Percentiles rank a stretch among this genome's conserved stretches.
phyloP scores from a whole-genome alignment of 2,888 invertebrate species.

The Drosophila histrio region DNA sequence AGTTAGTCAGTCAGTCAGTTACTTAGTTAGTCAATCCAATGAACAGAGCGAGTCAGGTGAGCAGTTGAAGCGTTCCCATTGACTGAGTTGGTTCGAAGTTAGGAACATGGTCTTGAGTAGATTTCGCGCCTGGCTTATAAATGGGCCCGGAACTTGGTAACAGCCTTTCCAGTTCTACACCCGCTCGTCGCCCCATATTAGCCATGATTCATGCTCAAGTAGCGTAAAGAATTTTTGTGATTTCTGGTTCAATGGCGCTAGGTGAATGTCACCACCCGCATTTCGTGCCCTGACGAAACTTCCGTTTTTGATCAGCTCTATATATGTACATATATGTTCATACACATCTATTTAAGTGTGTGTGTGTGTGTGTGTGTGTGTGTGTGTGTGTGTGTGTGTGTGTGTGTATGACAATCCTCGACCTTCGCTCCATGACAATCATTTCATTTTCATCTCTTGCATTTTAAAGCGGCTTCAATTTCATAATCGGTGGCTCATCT shows the following conservation, averaged over 20 bases:
- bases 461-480: conserved; percentile 17
- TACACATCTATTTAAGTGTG: background rate
- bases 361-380: background rate
- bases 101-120: conserved; percentile 28
- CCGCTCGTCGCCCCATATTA: background rate
- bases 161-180: background rate
- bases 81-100: conserved; percentile 28
- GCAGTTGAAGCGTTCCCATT: conserved; percentile 39
- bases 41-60: conserved; percentile 29
- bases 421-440: conserved; percentile 34
- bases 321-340: background rate
- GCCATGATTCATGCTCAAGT: conserved; percentile 53
- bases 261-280: conserved; percentile 53
- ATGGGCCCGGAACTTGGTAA: background rate
- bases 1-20: conserved; percentile 2
- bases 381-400: no score
- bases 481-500: conserved; percentile 21
- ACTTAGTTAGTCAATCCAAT: conserved; percentile 15
- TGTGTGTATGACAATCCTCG: conserved; percentile 29
- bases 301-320: conserved; percentile 5
- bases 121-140: conserved; percentile 16
- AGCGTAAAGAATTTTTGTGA: conserved; percentile 67
- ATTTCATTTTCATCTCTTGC: conserved; percentile 33
- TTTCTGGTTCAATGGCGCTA: conserved; percentile 72
- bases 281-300: conserved; percentile 37